Conservation (phyloP, 2,113 vertebrate species). For the Mohoua ochrocephala region DNA sequence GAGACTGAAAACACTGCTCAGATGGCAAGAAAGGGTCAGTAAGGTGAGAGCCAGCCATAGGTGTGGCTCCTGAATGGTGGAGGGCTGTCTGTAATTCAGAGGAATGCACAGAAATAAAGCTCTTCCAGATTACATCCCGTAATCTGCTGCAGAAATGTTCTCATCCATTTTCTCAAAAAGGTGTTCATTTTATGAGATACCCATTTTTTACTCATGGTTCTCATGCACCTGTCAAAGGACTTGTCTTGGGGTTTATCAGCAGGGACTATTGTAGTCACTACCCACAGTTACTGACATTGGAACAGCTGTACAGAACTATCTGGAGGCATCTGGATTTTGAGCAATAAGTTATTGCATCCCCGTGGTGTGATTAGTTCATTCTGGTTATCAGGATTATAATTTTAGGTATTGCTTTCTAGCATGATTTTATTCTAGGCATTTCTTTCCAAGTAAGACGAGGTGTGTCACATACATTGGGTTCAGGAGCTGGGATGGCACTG, state of each 20-base stretch:
- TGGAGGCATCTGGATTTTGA: neutral
- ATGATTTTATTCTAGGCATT: neutral
- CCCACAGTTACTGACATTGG: neutral
- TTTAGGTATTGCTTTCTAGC: neutral
- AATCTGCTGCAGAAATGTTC: neutral
- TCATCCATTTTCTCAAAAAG: neutral
- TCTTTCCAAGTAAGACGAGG: neutral
- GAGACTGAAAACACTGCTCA: neutral
- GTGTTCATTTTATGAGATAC: neutral
- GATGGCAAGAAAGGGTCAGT: neutral
- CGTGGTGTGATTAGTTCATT: neutral
- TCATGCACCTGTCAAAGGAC: neutral
- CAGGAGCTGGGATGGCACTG: neutral
- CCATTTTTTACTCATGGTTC: neutral
- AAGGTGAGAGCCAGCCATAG: neutral
- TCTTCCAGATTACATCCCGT: neutral
- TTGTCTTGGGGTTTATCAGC: neutral
- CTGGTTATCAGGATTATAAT: neutral
- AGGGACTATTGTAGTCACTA: neutral
- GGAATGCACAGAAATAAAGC: neutral
- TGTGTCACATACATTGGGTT: neutral
- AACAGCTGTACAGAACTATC: neutral
- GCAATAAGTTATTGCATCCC: neutral
- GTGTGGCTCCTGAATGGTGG: neutral
- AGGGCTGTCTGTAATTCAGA: neutral